Percentiles rank a stretch among this genome's conserved stretches.
Evolutionary conservation across 2,888 invertebrate species (phyloP).

Genomic region (Hypsopygia costalis): DNA sequence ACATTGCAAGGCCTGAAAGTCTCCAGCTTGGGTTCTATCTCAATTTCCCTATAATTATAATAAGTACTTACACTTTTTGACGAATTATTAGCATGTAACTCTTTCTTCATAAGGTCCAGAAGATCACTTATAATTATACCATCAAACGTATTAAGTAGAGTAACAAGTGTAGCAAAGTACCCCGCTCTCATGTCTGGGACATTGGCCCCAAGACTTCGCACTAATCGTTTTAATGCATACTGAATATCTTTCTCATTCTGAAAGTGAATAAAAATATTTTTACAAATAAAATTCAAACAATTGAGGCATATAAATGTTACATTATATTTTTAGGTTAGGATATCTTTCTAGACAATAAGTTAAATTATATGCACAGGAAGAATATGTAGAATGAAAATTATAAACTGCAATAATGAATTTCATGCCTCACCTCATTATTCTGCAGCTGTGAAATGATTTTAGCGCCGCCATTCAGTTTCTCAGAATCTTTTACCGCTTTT

Average conservation of each 20-base stretch:
- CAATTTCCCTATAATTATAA: too few species aligned
- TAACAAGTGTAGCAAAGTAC: conserved; percentile 85
- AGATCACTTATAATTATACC: conserved; percentile 74
- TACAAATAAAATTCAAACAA: conserved; percentile 3
- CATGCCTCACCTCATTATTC: conserved; percentile 55
- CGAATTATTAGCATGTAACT: conserved; percentile 82
- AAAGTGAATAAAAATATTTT: conserved; percentile 15
- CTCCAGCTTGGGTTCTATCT: too few species aligned
- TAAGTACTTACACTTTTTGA: conserved; percentile 85
- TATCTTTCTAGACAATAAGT: too few species aligned
- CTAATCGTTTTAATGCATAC: conserved; percentile 84
- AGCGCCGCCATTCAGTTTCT: conserved; percentile 57
- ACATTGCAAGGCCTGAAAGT: too few species aligned
- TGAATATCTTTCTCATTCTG: conserved; percentile 82
- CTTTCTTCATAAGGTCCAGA: conserved; percentile 81
- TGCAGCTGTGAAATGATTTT: conserved; percentile 63
- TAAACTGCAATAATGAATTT: too few species aligned
- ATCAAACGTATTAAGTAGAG: conserved; percentile 74
- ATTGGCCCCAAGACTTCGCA: conserved; percentile 87
- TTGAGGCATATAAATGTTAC: too few species aligned
- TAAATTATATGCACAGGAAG: too few species aligned
- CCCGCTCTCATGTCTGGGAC: conserved; percentile 83
- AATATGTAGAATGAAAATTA: too few species aligned
- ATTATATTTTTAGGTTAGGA: conserved; percentile 5
- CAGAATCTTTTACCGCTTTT: conserved; percentile 53